A percentile compares a stretch with the other conserved stretches of the same genome.
Evolutionary conservation across 2,113 vertebrate species (phyloP).

Genomic region (Leptobrachium leishanense): DNA sequence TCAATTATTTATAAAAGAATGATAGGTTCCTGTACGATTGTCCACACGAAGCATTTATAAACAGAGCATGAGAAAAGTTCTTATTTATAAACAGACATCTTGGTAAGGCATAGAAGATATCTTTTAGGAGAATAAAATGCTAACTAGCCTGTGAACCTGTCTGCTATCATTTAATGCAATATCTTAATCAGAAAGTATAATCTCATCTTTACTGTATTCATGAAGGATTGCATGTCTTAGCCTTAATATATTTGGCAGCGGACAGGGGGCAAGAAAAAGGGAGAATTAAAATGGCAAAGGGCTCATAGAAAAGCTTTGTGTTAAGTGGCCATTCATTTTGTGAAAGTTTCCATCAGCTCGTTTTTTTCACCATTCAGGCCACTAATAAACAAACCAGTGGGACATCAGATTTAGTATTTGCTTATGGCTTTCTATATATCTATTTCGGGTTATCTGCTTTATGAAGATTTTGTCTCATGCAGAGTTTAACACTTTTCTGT

Average conservation of each 20-base stretch:
- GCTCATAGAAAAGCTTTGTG: slow-evolving; percentile 56
- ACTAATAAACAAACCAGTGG: slow-evolving; percentile 53
- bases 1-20: neutral
- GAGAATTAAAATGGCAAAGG: slow-evolving; percentile 54
- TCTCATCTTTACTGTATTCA: slow-evolving; percentile 61
- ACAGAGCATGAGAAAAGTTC: neutral
- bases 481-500: slow-evolving; percentile 62
- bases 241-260: slow-evolving; percentile 59
- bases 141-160: slow-evolving; percentile 45
- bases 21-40: too few species aligned
- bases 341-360: slow-evolving; percentile 52
- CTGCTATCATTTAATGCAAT: slow-evolving; percentile 42
- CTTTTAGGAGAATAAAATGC: neutral
- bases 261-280: slow-evolving; percentile 53
- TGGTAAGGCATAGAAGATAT: neutral
- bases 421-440: slow-evolving; percentile 33
- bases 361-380: slow-evolving; percentile 53
- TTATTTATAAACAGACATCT: neutral
- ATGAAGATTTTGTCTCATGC: slow-evolving; percentile 40
- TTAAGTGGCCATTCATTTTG: slow-evolving; percentile 56
- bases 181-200: slow-evolving; percentile 65
- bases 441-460: slow-evolving; percentile 49
- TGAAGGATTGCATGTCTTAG: slow-evolving; percentile 59
- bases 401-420: slow-evolving; percentile 28
- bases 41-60: neutral